phyloP scores from a whole-genome alignment of 2,797 vertebrate genomes.

The Hephaestus fuliginosus region DNA sequence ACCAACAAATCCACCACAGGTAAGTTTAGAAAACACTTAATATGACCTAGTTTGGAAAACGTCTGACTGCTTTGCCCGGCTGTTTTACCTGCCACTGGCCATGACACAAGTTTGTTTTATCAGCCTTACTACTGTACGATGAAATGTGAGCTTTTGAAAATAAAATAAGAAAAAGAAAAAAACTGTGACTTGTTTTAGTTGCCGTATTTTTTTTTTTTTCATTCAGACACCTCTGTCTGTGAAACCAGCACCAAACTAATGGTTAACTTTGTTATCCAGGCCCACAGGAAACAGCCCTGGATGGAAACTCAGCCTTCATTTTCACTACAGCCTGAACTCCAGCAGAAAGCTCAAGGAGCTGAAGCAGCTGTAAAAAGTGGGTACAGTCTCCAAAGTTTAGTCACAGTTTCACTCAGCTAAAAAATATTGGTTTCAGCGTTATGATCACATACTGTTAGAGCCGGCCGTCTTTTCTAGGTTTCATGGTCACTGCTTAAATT shows the following conservation, averaged over 20 bases:
- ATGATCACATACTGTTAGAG: not conserved
- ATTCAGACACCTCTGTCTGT: no score
- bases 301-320: slow-evolving; percentile 56
- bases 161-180: not conserved
- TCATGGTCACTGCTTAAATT: not conserved
- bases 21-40: slow-evolving; percentile 6
- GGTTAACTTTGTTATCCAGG: slow-evolving; percentile 3
- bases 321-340: slow-evolving; percentile 1
- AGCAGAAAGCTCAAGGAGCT: not conserved
- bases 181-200: not conserved
- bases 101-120: not conserved
- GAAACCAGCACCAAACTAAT: not conserved
- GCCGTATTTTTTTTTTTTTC: not conserved
- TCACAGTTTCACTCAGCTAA: not conserved
- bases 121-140: not conserved
- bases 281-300: slow-evolving; percentile 38
- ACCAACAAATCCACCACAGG: slow-evolving; percentile 1
- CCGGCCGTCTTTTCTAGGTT: no score
- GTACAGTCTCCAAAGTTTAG: not conserved
- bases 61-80: no score
- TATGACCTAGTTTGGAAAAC: no score
- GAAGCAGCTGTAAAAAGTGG: slow-evolving; percentile 21
- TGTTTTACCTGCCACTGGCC: not conserved
- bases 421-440: not conserved
- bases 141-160: not conserved